phyloP scores from a whole-genome alignment of 2,113 vertebrate genomes.

The Leptodactylus fuscus region DNA sequence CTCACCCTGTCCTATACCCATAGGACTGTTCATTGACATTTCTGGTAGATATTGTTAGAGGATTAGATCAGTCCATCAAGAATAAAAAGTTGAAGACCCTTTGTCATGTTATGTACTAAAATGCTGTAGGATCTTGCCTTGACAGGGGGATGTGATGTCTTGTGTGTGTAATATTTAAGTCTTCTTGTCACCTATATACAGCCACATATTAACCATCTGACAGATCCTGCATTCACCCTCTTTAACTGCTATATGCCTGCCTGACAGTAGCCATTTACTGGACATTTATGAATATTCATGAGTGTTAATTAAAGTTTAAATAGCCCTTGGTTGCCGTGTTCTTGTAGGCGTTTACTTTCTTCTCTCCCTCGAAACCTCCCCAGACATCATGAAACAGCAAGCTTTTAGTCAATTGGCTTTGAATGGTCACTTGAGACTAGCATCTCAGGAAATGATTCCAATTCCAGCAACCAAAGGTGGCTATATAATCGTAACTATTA shows the following conservation, averaged over 20 bases:
- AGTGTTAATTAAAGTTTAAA: conserved; percentile 6
- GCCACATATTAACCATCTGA: background rate
- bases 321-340: conserved; percentile 21
- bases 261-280: background rate
- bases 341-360: conserved; percentile 19
- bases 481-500: background rate
- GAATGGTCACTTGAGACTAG: conserved; percentile 2
- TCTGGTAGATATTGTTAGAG: conserved; percentile 57
- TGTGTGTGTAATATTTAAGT: background rate
- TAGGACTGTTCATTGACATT: conserved; percentile 54
- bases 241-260: background rate
- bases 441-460: background rate
- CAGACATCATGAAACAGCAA: conserved; percentile 16
- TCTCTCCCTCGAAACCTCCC: conserved; percentile 14
- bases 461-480: background rate
- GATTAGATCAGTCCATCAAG: conserved; percentile 57
- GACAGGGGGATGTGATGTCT: background rate
- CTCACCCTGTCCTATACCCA: background rate
- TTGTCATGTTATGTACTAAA: conserved; percentile 11
- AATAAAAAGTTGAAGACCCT: conserved; percentile 31
- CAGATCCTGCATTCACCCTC: background rate
- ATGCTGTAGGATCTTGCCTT: background rate
- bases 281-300: conserved; percentile 24
- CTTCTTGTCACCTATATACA: background rate
- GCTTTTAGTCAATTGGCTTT: conserved; percentile 20